Base-by-base conservation (phyloP, 2,888 invertebrate species). In the Cephus runcator region DNA sequence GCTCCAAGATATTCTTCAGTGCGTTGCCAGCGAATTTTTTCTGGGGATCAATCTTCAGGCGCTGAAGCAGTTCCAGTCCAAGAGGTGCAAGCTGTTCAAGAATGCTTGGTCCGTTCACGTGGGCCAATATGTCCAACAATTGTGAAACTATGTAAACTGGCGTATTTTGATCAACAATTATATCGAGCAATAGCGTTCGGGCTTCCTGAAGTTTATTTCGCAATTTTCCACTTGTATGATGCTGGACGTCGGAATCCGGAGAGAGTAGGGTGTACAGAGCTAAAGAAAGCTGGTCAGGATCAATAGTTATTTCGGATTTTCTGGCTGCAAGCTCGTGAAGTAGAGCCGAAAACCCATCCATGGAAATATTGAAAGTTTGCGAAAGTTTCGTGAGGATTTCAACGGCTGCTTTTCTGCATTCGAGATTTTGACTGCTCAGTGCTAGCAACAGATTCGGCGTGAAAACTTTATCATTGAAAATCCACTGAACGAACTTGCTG, bases 201-300 rank as follows among this genome's bases (percentile, higher is more conserved):
- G 87, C 84, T 40, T 83, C 81, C n/a, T 86, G 84, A 0, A 91
- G 79, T 12, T 87, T 85, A 0, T 80, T 76, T 30, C 86, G 76
- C 1, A 86, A 73, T 2, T 84, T 81, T 0, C 81, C 33, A 23
- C 86, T 88, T 11, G 88, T 77, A 73, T 88, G 87, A 33, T 82
- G 75, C 73, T 81, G 85, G 0, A 92, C 93, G 34, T 93, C 89
- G 9, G 93, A 92, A 83, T 93, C 93, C 9, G 93, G 92, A 0
- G 93, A 93, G 0, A 96, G 83, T 77, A 95, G 91, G 15, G 94
- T 94, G 82, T 94, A 95, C 1, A 96, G 87, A 33, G 94, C 92
- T 69, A 95, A 91, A 0, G 94, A 92, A 31, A 95, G 90, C 87
- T 96, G 96, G 81, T 95, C 94, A 69, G 93, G 91, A 85, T 96